Conservation (phyloP, 2,113 vertebrate genomes). For the Rhinoptilus africanus region DNA sequence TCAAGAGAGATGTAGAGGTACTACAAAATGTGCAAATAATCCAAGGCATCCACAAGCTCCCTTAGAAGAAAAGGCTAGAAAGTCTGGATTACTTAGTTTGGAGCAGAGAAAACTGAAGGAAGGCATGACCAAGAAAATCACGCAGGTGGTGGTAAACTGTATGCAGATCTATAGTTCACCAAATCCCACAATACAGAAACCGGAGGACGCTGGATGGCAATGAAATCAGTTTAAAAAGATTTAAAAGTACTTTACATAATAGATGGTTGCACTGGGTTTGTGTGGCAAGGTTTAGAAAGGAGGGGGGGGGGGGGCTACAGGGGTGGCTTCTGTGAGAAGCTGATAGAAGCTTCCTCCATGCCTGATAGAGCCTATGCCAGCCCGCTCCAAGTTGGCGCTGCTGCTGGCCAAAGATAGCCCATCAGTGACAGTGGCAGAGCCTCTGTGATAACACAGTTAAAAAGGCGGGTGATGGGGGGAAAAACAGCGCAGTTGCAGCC, state of each 20-base stretch:
- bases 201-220: background rate
- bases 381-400: background rate
- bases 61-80: background rate
- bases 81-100: background rate
- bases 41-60: background rate
- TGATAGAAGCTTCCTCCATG: background rate
- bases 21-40: background rate
- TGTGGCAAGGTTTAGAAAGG: background rate
- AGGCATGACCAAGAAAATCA: background rate
- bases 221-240: background rate
- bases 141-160: background rate
- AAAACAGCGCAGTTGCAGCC: background rate
- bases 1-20: background rate
- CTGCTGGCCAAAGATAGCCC: background rate
- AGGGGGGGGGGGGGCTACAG: background rate
- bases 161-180: background rate
- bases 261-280: background rate
- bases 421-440: background rate
- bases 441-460: background rate
- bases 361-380: background rate
- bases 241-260: background rate
- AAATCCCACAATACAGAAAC: background rate
- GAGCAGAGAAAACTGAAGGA: background rate
- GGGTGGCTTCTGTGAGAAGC: background rate
- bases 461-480: background rate